Evolutionary conservation across 2,888 invertebrate species (phyloP), one percentile per base, ranked within the genome.

Genomic region (Rhagonycha lutea): DNA sequence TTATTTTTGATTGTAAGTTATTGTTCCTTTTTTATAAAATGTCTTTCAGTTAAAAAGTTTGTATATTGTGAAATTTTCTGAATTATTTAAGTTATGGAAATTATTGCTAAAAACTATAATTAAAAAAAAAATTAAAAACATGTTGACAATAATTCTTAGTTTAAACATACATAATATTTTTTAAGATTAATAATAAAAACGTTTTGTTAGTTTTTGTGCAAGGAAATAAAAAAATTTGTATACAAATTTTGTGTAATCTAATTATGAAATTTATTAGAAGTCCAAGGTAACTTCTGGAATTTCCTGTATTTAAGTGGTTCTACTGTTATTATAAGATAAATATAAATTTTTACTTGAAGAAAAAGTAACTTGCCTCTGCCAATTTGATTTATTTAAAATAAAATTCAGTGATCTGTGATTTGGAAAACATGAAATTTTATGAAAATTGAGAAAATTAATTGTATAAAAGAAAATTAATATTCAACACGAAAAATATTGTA

Each of bases 401-500:
- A 8, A 28, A 28, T 7, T 2, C 8, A 7, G 2, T 9, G 9
- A 7, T 8, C 8, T 28, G 28, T 7, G 2, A 7, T 47, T 47
- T 8, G 7, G 12, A 32, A 4, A 12, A 5, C 12, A 4, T 12
- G n/a, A 47, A 47, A 47, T 47, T n/a, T 47, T 47, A 47, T n/a
- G 47, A 47, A 47, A 47, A 47, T 32, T 32, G 32, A 65, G 24
- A 12, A 65, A 24, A 24, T 65, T 18, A 23, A 23, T 23, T 70
- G 61, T 62, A 68, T 28, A 62, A 77, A 72, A 75, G 72, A 75
- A 72, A 74, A 77, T 77, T 77, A 77, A 77, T 77, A 77, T 77
- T 77, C 70, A 74, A 74, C 74, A 67, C 72, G 69, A 75, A 63
- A 76, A 76, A 75, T 77, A 76, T 76, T 78, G 75, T 78, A 72